Base-by-base conservation (phyloP, 2,888 invertebrate genomes). In the Mongoloraphidia duomilia region DNA sequence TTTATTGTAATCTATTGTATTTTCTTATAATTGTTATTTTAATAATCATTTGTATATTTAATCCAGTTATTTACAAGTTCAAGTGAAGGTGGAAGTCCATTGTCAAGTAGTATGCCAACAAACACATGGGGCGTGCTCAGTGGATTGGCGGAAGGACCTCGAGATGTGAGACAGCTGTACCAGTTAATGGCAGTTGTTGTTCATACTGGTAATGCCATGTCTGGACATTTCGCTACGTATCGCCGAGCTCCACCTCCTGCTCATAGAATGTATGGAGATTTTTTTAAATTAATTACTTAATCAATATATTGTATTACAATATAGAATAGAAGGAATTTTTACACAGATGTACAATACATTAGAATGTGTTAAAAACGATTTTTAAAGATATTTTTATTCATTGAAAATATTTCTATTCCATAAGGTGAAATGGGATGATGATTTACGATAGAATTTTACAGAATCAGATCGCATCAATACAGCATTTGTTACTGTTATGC, bases 161-260 rank as follows among this genome's bases (percentile, higher is more conserved):
- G 65, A 17, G 68, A 68, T 41, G 70, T 72, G 57, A 73, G 75
- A 56, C 74, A 80, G 57, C 70, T 75, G 39, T 95, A 91, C 71
- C 78, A 81, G 53, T 74, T 96, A 53, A 72, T 79, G 51, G 86
- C 90, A 2, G 92, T 92, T 8, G 84, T 94, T 43, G 91, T 90
- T 54, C 95, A 95, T 71, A 79, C 86, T 54, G 95, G 95, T 3
- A 86, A 87, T 44, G 87, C 88, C 9, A 80, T 85, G 63, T 84
- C 88, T 43, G 96, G 96, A 2, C 96, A 96, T 74, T 96, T 94
- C 73, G 84, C 94, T 52, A 93, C 94, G 42, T 95, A 92, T 67
- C 74, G 95, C 52, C 76, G 91, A 12, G 88, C 87, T 58, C 70
- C 58, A 66, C 73, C 38, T 9, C 44, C 44, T 10, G 38, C 44